These are phyloP conservation scores for Balanococcus diminutus DNA, from an alignment of 2,888 invertebrate genomes.

Conservation along the genomic window DNA sequence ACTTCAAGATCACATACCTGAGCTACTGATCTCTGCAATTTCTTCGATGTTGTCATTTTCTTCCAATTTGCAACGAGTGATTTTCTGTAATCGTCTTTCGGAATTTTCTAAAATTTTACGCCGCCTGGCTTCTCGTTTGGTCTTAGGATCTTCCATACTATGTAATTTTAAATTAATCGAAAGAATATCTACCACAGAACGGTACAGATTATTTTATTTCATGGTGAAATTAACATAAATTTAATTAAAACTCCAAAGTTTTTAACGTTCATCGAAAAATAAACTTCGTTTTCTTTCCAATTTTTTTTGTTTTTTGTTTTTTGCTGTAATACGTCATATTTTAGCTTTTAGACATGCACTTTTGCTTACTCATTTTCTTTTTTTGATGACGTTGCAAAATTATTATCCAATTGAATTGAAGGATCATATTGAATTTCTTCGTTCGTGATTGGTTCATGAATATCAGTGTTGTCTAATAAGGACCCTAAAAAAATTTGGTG, in stretches of 20 bases:
- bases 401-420: neutral
- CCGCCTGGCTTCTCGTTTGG: slow-evolving; percentile 55
- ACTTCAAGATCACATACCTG: neutral
- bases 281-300: neutral
- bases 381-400: neutral
- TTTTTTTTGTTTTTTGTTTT: neutral
- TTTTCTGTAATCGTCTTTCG: slow-evolving; percentile 55
- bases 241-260: too few species aligned
- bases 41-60: neutral
- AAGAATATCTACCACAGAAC: too few species aligned
- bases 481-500: too few species aligned
- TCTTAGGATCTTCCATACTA: slow-evolving; percentile 44
- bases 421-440: neutral
- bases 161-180: neutral
- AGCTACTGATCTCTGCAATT: neutral
- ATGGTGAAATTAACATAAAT: too few species aligned
- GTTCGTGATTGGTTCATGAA: neutral
- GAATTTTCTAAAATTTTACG: slow-evolving; percentile 56
- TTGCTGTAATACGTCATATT: neutral
- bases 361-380: neutral
- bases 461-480: neutral
- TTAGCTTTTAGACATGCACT: neutral
- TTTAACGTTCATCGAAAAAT: too few species aligned
- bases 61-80: slow-evolving; percentile 44
- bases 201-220: too few species aligned